A percentile compares a stretch with the other conserved stretches of the same genome.
These are phyloP conservation scores for Pygoscelis antarcticus DNA, from an alignment of 2,113 vertebrate genomes.

Conservation along the genomic window DNA sequence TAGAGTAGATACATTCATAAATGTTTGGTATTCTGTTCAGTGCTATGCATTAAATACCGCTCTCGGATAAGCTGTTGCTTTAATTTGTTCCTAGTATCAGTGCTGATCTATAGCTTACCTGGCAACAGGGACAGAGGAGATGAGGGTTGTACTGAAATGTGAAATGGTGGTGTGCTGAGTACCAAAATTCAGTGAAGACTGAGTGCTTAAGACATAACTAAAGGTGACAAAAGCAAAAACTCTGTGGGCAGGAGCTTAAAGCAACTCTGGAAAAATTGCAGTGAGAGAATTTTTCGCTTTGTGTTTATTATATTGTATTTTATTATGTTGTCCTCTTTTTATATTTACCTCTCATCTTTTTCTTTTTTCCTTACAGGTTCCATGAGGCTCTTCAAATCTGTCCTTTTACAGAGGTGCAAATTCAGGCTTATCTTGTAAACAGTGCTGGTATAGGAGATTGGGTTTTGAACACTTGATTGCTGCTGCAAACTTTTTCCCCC, in stretches of 20 bases:
- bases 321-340: not conserved
- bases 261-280: not conserved
- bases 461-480: not conserved
- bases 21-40: not conserved
- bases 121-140: not conserved
- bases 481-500: accelerated
- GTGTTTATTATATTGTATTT: not conserved
- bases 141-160: not conserved
- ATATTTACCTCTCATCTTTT: not conserved
- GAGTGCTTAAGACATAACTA: not conserved
- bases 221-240: not conserved
- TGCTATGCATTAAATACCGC: not conserved
- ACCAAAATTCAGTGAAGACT: not conserved
- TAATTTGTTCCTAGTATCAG: not conserved
- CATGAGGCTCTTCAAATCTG: not conserved
- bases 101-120: not conserved
- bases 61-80: not conserved
- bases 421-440: not conserved
- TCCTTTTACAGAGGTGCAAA: not conserved
- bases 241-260: not conserved
- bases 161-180: not conserved
- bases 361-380: not conserved
- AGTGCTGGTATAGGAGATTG: not conserved
- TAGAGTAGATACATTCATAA: not conserved
- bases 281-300: not conserved